Percentiles rank a stretch among this genome's conserved stretches.
Evolutionary conservation across 2,113 vertebrate species (phyloP).

Genomic region (Caretta caretta): DNA sequence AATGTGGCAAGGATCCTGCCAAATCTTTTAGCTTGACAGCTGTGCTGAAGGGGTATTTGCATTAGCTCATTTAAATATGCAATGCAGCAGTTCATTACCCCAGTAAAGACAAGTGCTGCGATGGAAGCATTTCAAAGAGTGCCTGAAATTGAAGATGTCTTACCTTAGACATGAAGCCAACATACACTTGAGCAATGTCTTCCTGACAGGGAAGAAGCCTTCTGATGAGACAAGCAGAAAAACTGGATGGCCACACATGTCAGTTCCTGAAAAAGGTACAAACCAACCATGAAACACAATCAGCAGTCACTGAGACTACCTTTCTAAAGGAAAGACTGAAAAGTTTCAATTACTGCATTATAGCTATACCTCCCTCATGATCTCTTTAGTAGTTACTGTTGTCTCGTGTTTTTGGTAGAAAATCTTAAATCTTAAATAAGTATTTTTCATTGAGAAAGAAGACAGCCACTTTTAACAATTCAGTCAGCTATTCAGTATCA

Average conservation of each 20-base stretch:
- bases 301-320: background rate
- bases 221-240: background rate
- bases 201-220: background rate
- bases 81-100: background rate
- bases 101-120: background rate
- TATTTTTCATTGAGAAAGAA: background rate
- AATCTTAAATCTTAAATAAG: background rate
- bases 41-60: background rate
- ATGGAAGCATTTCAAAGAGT: background rate
- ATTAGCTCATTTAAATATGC: background rate
- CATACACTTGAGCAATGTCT: background rate
- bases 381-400: background rate
- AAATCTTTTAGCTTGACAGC: background rate
- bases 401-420: too few species aligned
- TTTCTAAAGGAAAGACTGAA: background rate
- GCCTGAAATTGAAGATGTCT: background rate
- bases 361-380: background rate
- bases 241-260: background rate
- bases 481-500: background rate
- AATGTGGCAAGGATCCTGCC: background rate
- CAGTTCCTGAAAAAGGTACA: background rate
- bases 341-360: background rate
- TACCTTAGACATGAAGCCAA: background rate
- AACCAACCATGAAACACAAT: background rate
- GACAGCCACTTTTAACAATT: background rate